Conservation (phyloP, 2,113 vertebrate genomes). For the Oncorhynchus tshawytscha region DNA sequence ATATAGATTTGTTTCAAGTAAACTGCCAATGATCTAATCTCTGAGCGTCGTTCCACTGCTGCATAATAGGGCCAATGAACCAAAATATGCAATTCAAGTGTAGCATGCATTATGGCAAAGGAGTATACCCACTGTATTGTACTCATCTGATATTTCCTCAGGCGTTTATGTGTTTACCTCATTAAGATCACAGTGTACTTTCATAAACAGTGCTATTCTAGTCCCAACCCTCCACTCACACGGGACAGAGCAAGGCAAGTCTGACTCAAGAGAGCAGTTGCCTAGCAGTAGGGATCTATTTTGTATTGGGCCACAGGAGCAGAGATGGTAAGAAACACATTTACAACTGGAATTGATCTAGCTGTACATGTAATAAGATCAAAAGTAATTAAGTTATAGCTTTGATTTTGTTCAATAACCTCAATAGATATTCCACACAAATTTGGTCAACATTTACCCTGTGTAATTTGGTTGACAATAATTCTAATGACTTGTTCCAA, state of each 20-base stretch:
- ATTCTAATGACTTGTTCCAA: background rate
- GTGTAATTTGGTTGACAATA: background rate
- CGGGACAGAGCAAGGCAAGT: slow-evolving; percentile 28
- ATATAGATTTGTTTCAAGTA: background rate
- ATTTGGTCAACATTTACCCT: background rate
- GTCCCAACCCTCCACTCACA: slow-evolving; percentile 33
- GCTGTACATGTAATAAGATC: background rate
- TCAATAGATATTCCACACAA: too few relatives aligned
- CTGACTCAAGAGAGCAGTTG: slow-evolving; percentile 36
- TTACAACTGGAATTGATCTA: background rate
- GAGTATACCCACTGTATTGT: too few relatives aligned
- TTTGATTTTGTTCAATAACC: background rate
- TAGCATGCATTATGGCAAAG: background rate
- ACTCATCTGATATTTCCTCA: background rate
- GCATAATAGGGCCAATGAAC: background rate
- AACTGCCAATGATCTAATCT: background rate
- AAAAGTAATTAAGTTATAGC: background rate
- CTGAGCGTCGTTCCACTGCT: background rate
- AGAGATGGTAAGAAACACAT: background rate
- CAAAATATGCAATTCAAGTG: too few relatives aligned
- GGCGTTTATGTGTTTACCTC: background rate
- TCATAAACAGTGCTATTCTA: background rate
- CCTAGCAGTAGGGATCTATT: slow-evolving; percentile 40
- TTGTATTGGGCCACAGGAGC: background rate
- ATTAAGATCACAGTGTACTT: background rate